Conservation (phyloP, 2,888 invertebrate species). For the Macaria notata region DNA sequence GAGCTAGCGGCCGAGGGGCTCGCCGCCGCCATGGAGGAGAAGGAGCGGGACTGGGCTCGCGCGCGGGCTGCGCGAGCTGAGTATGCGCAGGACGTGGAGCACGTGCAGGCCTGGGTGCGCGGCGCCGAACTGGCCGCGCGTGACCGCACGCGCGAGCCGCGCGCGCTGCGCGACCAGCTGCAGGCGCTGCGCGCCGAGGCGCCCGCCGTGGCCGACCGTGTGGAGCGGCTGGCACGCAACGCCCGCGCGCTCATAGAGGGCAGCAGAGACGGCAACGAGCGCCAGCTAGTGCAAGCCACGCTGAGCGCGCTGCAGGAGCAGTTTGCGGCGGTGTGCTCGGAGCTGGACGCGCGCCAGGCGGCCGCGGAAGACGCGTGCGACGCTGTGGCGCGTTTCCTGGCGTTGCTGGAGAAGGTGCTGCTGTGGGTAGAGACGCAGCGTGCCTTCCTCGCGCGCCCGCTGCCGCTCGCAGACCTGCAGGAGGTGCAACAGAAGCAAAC, state of each 20-base stretch:
- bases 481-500: conserved; percentile 93
- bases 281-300: conserved; percentile 88
- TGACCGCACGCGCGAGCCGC: conserved; percentile 90
- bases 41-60: conserved; percentile 92
- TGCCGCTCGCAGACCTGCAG: conserved; percentile 89
- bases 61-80: conserved; percentile 92
- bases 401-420: conserved; percentile 90
- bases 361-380: conserved; percentile 93
- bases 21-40: conserved; percentile 91
- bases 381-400: conserved; percentile 93
- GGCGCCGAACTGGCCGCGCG: conserved; percentile 92
- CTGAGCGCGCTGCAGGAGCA: conserved; percentile 90
- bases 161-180: conserved; percentile 88
- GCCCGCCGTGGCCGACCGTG: conserved; percentile 86
- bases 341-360: conserved; percentile 92
- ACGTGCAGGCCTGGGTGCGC: conserved; percentile 91
- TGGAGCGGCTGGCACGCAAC: conserved; percentile 89
- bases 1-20: conserved; percentile 92
- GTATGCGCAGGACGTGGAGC: conserved; percentile 90
- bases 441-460: conserved; percentile 89
- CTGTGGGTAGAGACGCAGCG: conserved; percentile 92
- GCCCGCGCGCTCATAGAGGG: conserved; percentile 91
- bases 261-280: conserved; percentile 89
- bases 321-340: conserved; percentile 88
- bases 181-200: conserved; percentile 90